A percentile compares a stretch with the other conserved stretches of the same genome.
phyloP scores from a whole-genome alignment of 1,140 invertebrate genomes.

The Acarapis woodi region DNA sequence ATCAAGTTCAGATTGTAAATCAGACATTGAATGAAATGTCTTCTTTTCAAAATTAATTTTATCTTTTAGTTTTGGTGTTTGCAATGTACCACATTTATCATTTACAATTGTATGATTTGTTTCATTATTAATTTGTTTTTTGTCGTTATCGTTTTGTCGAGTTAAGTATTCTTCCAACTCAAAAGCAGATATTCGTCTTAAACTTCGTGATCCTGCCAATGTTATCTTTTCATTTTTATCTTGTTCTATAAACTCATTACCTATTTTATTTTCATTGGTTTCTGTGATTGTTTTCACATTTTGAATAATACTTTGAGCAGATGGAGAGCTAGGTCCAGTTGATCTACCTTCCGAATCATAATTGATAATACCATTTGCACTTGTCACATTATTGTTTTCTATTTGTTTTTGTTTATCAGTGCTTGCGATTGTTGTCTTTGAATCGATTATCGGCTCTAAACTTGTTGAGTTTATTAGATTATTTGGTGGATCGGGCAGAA shows the following conservation, averaged over 20 bases:
- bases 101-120: slow-evolving; percentile 17
- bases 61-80: slow-evolving; percentile 9
- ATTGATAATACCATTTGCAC: not conserved
- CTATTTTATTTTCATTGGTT: slow-evolving; percentile 1
- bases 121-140: not conserved
- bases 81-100: slow-evolving; percentile 31
- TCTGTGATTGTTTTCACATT: not conserved
- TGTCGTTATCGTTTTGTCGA: slow-evolving; percentile 26
- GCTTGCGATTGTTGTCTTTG: no score
- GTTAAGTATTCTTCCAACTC: slow-evolving; percentile 70
- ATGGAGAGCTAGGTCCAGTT: slow-evolving; percentile 11
- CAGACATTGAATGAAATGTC: slow-evolving; percentile 65
- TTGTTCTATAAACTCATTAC: not conserved
- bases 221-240: slow-evolving; percentile 28
- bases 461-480: not conserved
- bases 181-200: slow-evolving; percentile 51
- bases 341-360: slow-evolving; percentile 12
- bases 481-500: not conserved
- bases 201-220: slow-evolving; percentile 51
- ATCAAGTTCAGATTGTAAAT: slow-evolving; percentile 19
- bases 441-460: no score
- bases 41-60: slow-evolving; percentile 23
- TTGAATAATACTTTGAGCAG: slow-evolving; percentile 2
- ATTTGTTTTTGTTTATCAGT: no score
- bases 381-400: no score